A percentile compares a stretch with the other conserved stretches of the same genome.
These are phyloP conservation scores for Cololabis saira DNA, from an alignment of 2,113 vertebrate genomes.

Conservation along the genomic window DNA sequence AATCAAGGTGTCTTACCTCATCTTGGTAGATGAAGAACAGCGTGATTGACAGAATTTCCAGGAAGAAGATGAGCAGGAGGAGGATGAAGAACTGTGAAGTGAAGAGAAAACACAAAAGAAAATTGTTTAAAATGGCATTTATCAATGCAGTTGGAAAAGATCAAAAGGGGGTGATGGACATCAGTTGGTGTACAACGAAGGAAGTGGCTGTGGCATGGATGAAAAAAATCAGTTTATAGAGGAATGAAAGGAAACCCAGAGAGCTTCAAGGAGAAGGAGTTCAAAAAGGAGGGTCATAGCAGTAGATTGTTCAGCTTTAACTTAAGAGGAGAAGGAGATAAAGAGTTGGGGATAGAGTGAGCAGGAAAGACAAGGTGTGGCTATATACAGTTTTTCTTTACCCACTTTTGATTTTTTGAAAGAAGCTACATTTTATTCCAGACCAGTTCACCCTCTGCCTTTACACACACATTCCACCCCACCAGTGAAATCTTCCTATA, in stretches of 20 bases:
- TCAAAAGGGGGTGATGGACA: neutral
- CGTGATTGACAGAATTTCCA: constrained; percentile 90
- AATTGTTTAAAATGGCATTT: constrained; percentile 10
- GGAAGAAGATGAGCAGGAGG: constrained; percentile 92
- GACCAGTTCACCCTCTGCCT: constrained; percentile 4
- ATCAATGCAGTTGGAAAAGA: constrained; percentile 4
- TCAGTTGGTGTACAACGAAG: constrained; percentile 14
- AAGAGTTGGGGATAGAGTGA: constrained; percentile 13
- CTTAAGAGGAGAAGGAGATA: constrained; percentile 17
- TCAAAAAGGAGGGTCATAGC: neutral
- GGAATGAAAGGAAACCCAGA: neutral
- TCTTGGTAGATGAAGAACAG: constrained; percentile 97
- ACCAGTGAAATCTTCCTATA: neutral
- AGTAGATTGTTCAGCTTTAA: neutral
- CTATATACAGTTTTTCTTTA: constrained; percentile 40
- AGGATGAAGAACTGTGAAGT: constrained; percentile 92
- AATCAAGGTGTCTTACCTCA: constrained; percentile 83
- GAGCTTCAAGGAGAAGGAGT: neutral
- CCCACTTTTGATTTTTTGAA: constrained; percentile 47
- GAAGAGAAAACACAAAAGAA: constrained; percentile 10
- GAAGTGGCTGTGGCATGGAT: neutral
- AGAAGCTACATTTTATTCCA: constrained; percentile 48
- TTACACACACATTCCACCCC: neutral
- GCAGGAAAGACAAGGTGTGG: constrained; percentile 13
- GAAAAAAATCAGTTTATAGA: no score